Conservation (phyloP, 2,113 vertebrate species). For the Misgurnus anguillicaudatus region DNA sequence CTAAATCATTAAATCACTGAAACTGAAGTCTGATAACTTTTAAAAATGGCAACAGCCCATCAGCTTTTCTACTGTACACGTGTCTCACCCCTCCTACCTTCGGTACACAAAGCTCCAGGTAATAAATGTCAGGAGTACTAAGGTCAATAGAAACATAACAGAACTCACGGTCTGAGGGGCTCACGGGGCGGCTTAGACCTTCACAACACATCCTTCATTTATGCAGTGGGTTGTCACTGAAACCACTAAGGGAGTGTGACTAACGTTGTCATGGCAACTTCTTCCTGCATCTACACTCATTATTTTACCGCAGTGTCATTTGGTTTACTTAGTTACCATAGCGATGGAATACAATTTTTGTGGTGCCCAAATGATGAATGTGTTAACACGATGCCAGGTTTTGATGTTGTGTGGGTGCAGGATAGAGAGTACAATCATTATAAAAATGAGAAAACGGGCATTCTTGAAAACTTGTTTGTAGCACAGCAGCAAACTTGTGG, state of each 20-base stretch:
- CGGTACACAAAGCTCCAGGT: not conserved
- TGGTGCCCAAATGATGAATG: not conserved
- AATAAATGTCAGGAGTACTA: conserved; percentile 15
- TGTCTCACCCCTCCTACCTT: not conserved
- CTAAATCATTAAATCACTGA: not conserved
- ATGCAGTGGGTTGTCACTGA: conserved; percentile 3
- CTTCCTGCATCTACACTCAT: not conserved
- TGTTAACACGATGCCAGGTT: not conserved
- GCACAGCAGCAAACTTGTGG: too few relatives aligned
- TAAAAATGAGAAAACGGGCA: too few relatives aligned
- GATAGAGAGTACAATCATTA: not conserved
- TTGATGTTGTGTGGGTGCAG: not conserved
- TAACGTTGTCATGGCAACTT: not conserved
- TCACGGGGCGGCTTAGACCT: not conserved
- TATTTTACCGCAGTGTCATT: conserved; percentile 2
- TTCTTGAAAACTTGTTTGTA: too few relatives aligned
- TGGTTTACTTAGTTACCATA: conserved; percentile 9
- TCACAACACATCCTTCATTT: conserved; percentile 13
- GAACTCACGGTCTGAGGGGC: conserved; percentile 10
- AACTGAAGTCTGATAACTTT: not conserved
- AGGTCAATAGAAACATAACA: conserved; percentile 7
- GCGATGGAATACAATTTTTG: not conserved
- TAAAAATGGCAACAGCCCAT: not conserved
- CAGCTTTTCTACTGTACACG: not conserved
- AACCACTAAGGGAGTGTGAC: conserved; percentile 21